These are phyloP conservation scores for Agrenia bidenticulata DNA, from an alignment of 2,888 invertebrate species.

Conservation along the genomic window DNA sequence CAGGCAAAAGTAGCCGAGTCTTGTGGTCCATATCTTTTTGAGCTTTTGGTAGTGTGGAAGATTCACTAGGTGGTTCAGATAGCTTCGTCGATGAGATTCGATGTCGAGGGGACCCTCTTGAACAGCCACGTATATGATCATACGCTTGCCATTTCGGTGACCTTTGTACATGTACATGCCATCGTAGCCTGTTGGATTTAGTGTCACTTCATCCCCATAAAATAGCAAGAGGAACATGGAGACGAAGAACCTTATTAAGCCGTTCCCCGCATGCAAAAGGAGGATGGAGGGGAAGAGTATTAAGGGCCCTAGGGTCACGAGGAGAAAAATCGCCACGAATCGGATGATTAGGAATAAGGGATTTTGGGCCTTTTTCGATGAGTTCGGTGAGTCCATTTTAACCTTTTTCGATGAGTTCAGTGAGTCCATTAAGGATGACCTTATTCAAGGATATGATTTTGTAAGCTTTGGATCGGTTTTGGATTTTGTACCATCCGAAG, in stretches of 20 bases:
- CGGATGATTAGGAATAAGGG: not conserved
- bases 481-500: too few relatives aligned
- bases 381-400: too few relatives aligned
- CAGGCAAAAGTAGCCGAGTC: conserved; percentile 41
- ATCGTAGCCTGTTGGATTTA: conserved; percentile 11
- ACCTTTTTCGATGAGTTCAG: too few relatives aligned
- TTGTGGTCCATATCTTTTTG: conserved; percentile 37
- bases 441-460: too few relatives aligned
- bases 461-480: too few relatives aligned
- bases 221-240: not conserved
- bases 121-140: conserved; percentile 33
- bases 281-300: not conserved
- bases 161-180: conserved; percentile 29
- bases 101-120: conserved; percentile 37
- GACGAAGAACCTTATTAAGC: conserved; percentile 5
- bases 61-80: conserved; percentile 32
- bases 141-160: conserved; percentile 23
- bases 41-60: conserved; percentile 37
- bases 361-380: too few relatives aligned
- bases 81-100: conserved; percentile 34
- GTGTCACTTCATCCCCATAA: conserved; percentile 5
- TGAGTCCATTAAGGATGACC: too few relatives aligned
- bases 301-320: not conserved
- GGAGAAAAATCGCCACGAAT: not conserved
- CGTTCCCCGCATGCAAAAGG: conserved; percentile 1